These are phyloP conservation scores for Napeogenes inachia DNA, from an alignment of 2,888 invertebrate genomes.

Conservation along the genomic window DNA sequence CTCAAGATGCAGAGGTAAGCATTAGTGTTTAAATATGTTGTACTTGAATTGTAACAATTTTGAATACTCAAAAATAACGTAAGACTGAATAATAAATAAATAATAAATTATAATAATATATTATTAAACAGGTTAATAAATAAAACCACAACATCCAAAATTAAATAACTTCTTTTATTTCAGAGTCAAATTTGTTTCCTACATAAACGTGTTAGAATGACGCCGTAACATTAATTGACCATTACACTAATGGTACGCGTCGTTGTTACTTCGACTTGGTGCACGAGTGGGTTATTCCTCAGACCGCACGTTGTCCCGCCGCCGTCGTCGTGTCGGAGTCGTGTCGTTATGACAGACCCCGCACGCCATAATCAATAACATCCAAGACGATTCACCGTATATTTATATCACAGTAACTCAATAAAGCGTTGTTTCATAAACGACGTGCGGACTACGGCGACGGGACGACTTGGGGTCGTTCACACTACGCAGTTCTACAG, in stretches of 20 bases:
- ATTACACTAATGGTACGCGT: slow-evolving; percentile 68
- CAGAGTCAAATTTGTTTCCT: slow-evolving; percentile 77
- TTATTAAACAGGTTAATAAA: slow-evolving; percentile 35
- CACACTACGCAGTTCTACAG: slow-evolving; percentile 28
- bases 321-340: slow-evolving; percentile 21
- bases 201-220: slow-evolving; percentile 76
- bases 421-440: slow-evolving; percentile 25
- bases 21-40: too few relatives aligned
- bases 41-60: too few relatives aligned
- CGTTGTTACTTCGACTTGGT: slow-evolving; percentile 56
- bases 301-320: slow-evolving; percentile 20
- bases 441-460: slow-evolving; percentile 15
- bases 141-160: slow-evolving; percentile 72
- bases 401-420: slow-evolving; percentile 50
- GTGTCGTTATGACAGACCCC: slow-evolving; percentile 22
- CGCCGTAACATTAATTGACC: slow-evolving; percentile 72
- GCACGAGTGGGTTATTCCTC: slow-evolving; percentile 48
- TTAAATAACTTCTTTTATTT: slow-evolving; percentile 78
- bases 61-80: too few relatives aligned
- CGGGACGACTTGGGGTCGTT: slow-evolving; percentile 21
- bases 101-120: background rate
- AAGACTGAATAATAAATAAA: too few relatives aligned
- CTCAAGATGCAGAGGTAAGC: too few relatives aligned
- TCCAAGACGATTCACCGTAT: slow-evolving; percentile 45
- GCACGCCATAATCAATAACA: slow-evolving; percentile 33